Evolutionary conservation across 2,888 invertebrate species (phyloP).

Genomic region (Noctua janthina): DNA sequence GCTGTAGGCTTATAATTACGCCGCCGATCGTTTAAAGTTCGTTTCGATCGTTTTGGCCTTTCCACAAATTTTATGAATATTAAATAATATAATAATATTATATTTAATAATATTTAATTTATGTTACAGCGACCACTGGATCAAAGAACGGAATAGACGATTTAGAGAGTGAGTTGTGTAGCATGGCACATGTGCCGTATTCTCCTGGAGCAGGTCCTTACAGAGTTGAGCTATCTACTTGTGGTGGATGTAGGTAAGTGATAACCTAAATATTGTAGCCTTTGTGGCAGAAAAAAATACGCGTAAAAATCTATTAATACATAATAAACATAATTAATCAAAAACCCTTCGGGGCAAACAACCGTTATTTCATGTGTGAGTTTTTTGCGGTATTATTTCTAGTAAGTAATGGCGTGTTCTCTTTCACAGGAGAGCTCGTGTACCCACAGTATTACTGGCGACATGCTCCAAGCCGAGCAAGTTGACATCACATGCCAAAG

Average conservation of each 20-base stretch:
- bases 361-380: background rate
- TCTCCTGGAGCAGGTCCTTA: slow-evolving; percentile 84
- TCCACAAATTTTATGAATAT: background rate
- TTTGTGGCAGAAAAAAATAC: background rate
- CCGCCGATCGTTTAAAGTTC: too few species aligned
- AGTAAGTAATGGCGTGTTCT: background rate
- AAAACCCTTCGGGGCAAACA: too few species aligned
- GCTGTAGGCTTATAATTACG: too few species aligned
- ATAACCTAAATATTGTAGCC: background rate
- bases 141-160: slow-evolving; percentile 73
- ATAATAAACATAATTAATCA: too few species aligned
- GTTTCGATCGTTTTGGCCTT: background rate
- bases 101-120: background rate
- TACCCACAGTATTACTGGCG: slow-evolving; percentile 97
- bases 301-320: too few species aligned
- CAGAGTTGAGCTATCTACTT: slow-evolving; percentile 81
- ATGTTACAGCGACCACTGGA: slow-evolving; percentile 69
- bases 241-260: slow-evolving; percentile 82
- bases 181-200: slow-evolving; percentile 95
- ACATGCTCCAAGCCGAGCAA: slow-evolving; percentile 96
- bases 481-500: slow-evolving; percentile 92
- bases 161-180: slow-evolving; percentile 74
- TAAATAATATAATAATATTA: too few species aligned
- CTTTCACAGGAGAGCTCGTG: slow-evolving; percentile 93
- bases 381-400: background rate